phyloP scores from a whole-genome alignment of 2,888 invertebrate genomes.

The Stenchaetothrips biformis region DNA sequence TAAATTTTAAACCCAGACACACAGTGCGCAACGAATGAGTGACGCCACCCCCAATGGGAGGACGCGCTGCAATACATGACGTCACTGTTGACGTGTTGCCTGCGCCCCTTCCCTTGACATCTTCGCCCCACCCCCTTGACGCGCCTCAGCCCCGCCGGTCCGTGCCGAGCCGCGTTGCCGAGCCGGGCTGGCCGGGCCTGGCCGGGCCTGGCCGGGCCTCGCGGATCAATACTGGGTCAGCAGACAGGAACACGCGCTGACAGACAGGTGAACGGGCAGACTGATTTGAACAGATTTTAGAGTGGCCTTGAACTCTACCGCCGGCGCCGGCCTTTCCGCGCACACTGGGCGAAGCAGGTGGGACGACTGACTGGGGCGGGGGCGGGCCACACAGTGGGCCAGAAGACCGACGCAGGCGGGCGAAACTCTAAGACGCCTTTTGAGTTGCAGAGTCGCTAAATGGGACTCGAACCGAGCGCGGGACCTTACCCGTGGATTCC shows the following conservation, averaged over 20 bases:
- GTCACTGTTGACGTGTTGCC: slow-evolving; percentile 4
- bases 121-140: background rate
- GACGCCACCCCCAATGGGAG: too few species aligned
- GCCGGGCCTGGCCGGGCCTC: background rate
- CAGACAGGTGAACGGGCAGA: too few species aligned
- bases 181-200: background rate
- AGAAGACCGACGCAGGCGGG: background rate
- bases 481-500: too few species aligned
- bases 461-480: too few species aligned
- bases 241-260: background rate
- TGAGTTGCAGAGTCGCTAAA: too few species aligned
- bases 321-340: too few species aligned
- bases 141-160: background rate
- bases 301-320: too few species aligned
- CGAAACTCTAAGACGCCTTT: too few species aligned
- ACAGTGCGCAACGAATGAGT: too few species aligned
- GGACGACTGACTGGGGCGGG: background rate
- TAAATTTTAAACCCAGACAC: too few species aligned
- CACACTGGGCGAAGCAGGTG: background rate
- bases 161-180: background rate
- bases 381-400: background rate
- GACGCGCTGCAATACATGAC: background rate
- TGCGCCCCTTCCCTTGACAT: background rate
- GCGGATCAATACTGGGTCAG: slow-evolving; percentile 16
- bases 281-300: too few species aligned